phyloP scores from a whole-genome alignment of 2,797 vertebrate genomes.

The Tadarida brasiliensis region DNA sequence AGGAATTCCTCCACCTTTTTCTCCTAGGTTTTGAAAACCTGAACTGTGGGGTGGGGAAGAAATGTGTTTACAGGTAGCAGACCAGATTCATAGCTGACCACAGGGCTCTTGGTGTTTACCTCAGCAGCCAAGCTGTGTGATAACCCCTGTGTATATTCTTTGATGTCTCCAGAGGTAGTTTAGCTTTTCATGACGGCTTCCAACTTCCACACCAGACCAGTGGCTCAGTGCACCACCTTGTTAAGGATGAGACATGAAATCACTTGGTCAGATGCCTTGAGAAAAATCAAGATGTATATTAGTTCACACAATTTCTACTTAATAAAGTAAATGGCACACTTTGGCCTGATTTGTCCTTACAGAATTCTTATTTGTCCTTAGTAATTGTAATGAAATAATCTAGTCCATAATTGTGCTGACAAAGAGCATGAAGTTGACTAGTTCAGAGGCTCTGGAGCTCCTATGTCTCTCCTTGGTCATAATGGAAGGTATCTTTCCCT shows the following conservation, averaged over 20 bases:
- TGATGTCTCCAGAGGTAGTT: background rate
- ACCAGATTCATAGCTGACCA: background rate
- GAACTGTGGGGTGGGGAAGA: background rate
- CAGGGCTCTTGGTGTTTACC: background rate
- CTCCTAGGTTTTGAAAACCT: slow-evolving; percentile 33
- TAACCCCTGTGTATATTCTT: background rate
- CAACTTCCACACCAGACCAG: background rate
- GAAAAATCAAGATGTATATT: background rate
- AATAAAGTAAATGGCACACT: background rate
- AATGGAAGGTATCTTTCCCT: background rate
- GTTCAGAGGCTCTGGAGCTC: background rate
- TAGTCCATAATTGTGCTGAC: background rate
- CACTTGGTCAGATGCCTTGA: background rate
- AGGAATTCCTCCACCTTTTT: slow-evolving; percentile 41
- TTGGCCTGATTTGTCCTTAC: background rate
- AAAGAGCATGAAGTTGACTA: background rate
- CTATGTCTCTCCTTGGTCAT: background rate
- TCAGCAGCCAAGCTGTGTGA: background rate
- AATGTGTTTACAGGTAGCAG: background rate
- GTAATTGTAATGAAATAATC: background rate
- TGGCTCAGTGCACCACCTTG: background rate
- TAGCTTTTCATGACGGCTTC: background rate
- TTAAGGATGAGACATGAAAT: background rate
- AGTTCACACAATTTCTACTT: background rate
- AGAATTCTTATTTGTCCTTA: background rate